A percentile compares a stretch with the other conserved stretches of the same genome.
Conservation (phyloP, 2,797 vertebrate species). For the Cryptoblepharus egeriae region DNA sequence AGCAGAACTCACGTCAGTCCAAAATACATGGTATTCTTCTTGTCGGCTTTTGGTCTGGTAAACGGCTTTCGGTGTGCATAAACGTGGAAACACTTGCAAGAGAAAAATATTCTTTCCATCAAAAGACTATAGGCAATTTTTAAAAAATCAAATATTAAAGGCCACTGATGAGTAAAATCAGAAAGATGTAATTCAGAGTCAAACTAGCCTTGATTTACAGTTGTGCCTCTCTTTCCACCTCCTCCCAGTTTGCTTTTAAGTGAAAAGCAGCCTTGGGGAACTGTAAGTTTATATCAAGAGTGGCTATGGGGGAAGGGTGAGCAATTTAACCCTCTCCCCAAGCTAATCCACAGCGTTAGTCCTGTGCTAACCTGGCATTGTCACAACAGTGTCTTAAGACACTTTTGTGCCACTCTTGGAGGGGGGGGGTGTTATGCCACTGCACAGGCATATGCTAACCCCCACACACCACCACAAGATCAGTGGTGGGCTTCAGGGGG, state of each 20-base stretch:
- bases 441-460: too few species aligned
- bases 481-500: too few species aligned
- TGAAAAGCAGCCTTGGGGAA: neutral
- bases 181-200: neutral
- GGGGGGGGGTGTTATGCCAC: too few species aligned
- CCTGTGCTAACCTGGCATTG: too few species aligned
- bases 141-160: neutral
- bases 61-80: conserved; percentile 66
- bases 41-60: conserved; percentile 61
- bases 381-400: too few species aligned
- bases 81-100: conserved; percentile 41
- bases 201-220: neutral
- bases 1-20: conserved; percentile 53
- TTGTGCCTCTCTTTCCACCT: neutral
- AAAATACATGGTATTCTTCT: conserved; percentile 63
- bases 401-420: too few species aligned
- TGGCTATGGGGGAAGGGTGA: too few species aligned
- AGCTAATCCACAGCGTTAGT: too few species aligned
- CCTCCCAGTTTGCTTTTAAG: neutral
- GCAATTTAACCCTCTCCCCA: too few species aligned
- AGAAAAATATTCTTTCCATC: conserved; percentile 58
- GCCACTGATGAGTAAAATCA: neutral
- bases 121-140: conserved; percentile 42
- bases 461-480: too few species aligned
- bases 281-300: too few species aligned